phyloP scores from a whole-genome alignment of 92 coral and sea anemone species.

The Palythoa heliodiscus region DNA sequence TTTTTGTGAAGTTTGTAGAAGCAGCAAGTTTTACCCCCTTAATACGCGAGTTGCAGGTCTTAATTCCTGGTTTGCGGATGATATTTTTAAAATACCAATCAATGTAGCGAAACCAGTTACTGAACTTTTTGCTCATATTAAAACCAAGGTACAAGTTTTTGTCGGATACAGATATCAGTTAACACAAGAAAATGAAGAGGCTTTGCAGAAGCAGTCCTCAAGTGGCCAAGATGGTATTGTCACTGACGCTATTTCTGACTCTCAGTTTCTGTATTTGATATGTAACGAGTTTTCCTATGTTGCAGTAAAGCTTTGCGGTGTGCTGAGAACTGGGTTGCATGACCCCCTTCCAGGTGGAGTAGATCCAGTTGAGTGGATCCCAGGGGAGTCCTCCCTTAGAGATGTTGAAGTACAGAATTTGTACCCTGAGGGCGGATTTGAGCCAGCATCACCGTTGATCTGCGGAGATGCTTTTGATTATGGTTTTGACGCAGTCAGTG shows the following conservation, averaged over 20 bases:
- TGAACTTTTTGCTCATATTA: constrained; percentile 35
- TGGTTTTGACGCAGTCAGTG: neutral
- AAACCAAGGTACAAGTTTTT: constrained; percentile 56
- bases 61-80: constrained; percentile 90
- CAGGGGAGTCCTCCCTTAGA: constrained; percentile 63
- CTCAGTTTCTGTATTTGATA: constrained; percentile 74
- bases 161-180: constrained; percentile 67
- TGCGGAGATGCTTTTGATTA: constrained; percentile 17
- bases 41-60: constrained; percentile 65
- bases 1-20: constrained; percentile 52
- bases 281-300: constrained; percentile 63
- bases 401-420: constrained; percentile 41
- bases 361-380: constrained; percentile 73
- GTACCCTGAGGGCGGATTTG: constrained; percentile 32
- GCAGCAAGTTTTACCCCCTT: constrained; percentile 47
- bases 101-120: constrained; percentile 49
- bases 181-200: neutral
- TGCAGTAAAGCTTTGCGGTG: constrained; percentile 60
- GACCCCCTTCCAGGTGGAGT: constrained; percentile 84
- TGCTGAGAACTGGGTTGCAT: constrained; percentile 63
- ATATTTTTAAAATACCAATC: constrained; percentile 72
- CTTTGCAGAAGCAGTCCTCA: neutral
- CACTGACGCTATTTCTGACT: constrained; percentile 25
- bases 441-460: constrained; percentile 30
- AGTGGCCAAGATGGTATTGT: constrained; percentile 20